Evolutionary conservation across 2,888 invertebrate genomes (phyloP), one percentile per base, ranked within the genome.

Genomic region (Nemotelus pantherinus): DNA sequence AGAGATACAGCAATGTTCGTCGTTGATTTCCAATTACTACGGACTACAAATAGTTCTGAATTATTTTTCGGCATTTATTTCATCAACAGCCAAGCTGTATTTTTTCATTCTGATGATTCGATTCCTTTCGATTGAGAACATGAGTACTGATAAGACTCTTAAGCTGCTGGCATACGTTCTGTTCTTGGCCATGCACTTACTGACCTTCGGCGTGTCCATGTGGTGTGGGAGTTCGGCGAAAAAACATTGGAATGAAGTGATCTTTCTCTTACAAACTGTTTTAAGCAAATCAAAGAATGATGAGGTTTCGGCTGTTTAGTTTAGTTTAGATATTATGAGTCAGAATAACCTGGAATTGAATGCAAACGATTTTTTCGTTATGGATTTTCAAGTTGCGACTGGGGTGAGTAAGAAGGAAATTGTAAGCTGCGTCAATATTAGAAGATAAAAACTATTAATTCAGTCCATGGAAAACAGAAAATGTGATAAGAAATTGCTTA

Each of bases 51-150:
- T 63, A 7, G 63, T 2, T 63, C 4, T 41, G 4, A 63, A 63
- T 43, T 63, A n/a, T 63, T 63, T 63, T 25, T 63, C 63, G 9
- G 63, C 63, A 39, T 63, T 63, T 41, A 63, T 63, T n/a, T 63
- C 63, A 41, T 9, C 10, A 5, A 63, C 63, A 41, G 63, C 63
- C 3, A 63, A 63, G 10, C 43, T 63, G 3, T 63, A 63, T 41
- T 4, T 63, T 63, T 41, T 63, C 41, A 63, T 63, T 63, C 43
- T 63, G 25, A 25, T 63, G 63, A 25, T 63, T 5, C 39, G 5
- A 63, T 63, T 63, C 43, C 63, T 63, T 7, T 43, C 63, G 43
- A 43, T 41, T 3, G 63, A 63, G 25, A 63, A 25, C 41, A n/a
- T 63, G 43, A 63, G n/a, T 41, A 5, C 25, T 3, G 63, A 43